A percentile compares a stretch with the other conserved stretches of the same genome.
phyloP scores from a whole-genome alignment of 2,113 vertebrate genomes.

The Galbula dea region DNA sequence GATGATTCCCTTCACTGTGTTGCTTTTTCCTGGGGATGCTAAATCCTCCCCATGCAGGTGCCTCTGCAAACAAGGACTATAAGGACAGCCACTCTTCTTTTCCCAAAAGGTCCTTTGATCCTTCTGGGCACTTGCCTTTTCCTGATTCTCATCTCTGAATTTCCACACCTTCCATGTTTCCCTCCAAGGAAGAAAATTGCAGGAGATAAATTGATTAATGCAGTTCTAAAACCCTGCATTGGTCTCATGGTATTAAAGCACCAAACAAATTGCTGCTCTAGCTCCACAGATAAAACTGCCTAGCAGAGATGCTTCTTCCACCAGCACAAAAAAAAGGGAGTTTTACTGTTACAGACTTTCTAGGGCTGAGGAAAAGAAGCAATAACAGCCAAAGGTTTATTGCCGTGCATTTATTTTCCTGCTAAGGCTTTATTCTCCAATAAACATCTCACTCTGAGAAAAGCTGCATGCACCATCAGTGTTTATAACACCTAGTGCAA shows the following conservation, averaged over 20 bases:
- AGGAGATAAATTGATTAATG: neutral
- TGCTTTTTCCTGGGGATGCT: neutral
- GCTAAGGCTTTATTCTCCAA: neutral
- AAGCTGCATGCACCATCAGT: neutral
- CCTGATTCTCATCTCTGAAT: neutral
- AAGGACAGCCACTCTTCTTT: neutral
- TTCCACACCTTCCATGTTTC: neutral
- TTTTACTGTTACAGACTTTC: neutral
- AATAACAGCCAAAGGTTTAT: neutral
- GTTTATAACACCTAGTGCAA: neutral
- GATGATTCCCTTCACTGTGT: neutral
- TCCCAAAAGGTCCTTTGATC: neutral
- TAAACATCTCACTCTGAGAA: neutral
- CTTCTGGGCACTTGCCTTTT: neutral
- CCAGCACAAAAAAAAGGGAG: neutral
- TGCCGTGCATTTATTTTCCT: neutral
- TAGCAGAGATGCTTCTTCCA: neutral
- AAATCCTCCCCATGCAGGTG: neutral
- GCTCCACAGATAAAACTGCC: neutral
- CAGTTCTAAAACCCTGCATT: neutral
- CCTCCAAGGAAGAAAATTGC: neutral
- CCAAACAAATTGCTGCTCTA: neutral
- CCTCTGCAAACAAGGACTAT: neutral
- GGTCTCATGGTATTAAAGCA: neutral
- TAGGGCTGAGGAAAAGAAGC: neutral